Evolutionary conservation across 2,113 vertebrate genomes (phyloP).

Genomic region (Pongo pygmaeus): DNA sequence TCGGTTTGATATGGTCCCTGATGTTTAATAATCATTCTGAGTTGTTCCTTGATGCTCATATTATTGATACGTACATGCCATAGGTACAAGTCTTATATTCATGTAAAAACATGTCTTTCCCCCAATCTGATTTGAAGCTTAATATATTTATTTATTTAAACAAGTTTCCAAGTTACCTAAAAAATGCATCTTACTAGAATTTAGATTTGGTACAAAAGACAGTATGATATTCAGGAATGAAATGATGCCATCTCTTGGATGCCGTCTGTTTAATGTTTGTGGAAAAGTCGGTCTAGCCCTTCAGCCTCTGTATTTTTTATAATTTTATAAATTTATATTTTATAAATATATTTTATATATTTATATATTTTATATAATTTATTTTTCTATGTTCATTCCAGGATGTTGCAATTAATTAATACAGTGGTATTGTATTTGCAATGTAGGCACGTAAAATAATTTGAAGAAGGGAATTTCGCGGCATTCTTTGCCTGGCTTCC

Average conservation of each 20-base stretch:
- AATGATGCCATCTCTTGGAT: not conserved
- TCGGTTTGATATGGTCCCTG: not conserved
- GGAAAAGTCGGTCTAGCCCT: not conserved
- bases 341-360: not conserved
- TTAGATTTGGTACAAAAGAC: not conserved
- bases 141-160: not conserved
- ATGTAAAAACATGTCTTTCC: not conserved
- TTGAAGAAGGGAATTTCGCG: not conserved
- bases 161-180: not conserved
- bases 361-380: not conserved
- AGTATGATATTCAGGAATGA: not conserved
- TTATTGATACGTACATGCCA: not conserved
- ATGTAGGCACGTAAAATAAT: not conserved
- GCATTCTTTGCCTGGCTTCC: too few species aligned
- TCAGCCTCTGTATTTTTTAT: not conserved
- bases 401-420: not conserved
- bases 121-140: not conserved
- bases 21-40: not conserved
- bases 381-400: not conserved
- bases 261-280: not conserved
- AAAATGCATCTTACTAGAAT: not conserved
- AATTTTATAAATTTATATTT: not conserved
- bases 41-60: not conserved
- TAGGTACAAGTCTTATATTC: not conserved
- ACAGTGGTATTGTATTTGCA: not conserved